Evolutionary conservation across 2,113 vertebrate species (phyloP).

Genomic region (Oreochromis tanganicae): DNA sequence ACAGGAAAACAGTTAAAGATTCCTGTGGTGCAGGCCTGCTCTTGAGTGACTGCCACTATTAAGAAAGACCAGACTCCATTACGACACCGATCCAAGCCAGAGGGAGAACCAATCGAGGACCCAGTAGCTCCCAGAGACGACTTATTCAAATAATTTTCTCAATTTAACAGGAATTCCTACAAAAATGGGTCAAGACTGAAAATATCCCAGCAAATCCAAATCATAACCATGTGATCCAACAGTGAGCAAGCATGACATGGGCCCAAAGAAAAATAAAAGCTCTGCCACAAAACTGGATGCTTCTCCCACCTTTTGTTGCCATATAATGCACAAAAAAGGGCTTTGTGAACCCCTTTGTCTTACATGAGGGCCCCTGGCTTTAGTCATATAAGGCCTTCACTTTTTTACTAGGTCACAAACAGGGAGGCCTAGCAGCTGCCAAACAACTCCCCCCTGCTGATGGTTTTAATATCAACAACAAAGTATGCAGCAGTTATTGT

Average conservation of each 20-base stretch:
- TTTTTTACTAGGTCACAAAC: conserved; percentile 48
- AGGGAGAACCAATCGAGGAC: neutral
- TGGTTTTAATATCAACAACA: neutral
- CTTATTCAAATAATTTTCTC: neutral
- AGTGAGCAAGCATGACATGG: neutral
- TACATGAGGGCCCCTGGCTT: conserved; percentile 30
- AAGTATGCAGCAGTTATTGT: neutral
- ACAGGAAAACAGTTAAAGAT: neutral
- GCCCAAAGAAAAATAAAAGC: neutral
- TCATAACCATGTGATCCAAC: neutral
- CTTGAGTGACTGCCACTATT: neutral
- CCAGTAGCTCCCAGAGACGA: neutral
- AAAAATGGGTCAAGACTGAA: neutral
- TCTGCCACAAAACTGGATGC: neutral
- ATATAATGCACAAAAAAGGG: neutral
- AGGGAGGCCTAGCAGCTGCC: conserved; percentile 41
- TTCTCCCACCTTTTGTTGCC: neutral
- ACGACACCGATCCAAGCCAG: neutral
- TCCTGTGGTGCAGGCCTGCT: neutral
- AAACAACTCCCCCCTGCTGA: neutral
- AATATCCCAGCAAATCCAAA: neutral
- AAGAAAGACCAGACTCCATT: neutral
- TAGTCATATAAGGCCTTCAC: conserved; percentile 42
- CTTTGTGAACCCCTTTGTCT: conserved; percentile 34
- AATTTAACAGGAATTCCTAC: neutral